Conservation (phyloP, 30 jellyfish, hydroid and myxozoan species). For the Cassiopea xamachana region DNA sequence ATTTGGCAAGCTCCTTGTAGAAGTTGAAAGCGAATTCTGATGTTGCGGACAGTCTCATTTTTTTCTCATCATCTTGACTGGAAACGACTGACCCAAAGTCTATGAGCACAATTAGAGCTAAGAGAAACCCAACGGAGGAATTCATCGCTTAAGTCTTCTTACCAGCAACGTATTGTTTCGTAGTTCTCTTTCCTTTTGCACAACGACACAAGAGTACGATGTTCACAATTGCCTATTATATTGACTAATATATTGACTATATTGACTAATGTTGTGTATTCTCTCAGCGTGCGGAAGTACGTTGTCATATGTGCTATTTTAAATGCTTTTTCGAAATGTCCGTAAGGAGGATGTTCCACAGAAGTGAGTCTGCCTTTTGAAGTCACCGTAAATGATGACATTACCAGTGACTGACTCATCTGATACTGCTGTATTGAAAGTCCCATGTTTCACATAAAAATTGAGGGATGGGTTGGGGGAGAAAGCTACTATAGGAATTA, state of each 20-base stretch:
- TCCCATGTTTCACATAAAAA: no score
- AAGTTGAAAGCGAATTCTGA: conserved; percentile 66
- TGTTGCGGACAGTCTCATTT: conserved; percentile 19
- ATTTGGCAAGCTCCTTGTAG: conserved; percentile 31
- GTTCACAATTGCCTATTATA: background rate
- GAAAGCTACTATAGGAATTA: no score
- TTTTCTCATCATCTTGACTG: background rate
- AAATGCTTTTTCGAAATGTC: no score
- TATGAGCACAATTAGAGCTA: background rate
- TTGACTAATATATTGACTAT: background rate
- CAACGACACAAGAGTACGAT: background rate
- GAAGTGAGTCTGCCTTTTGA: no score
- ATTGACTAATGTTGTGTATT: background rate
- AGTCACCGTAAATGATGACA: no score
- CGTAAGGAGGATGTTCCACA: no score
- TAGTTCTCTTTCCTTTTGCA: background rate
- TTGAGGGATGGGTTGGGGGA: no score
- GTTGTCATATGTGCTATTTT: no score
- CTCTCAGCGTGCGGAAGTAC: conserved; percentile 23
- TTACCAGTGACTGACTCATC: no score
- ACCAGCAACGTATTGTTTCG: background rate
- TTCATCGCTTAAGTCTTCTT: background rate
- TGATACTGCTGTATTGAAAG: no score
- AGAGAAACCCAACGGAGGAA: background rate
- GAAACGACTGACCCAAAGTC: background rate